A percentile compares a stretch with the other conserved stretches of the same genome.
phyloP scores from a whole-genome alignment of 2,888 invertebrate species.

The Ypsolopha sequella region DNA sequence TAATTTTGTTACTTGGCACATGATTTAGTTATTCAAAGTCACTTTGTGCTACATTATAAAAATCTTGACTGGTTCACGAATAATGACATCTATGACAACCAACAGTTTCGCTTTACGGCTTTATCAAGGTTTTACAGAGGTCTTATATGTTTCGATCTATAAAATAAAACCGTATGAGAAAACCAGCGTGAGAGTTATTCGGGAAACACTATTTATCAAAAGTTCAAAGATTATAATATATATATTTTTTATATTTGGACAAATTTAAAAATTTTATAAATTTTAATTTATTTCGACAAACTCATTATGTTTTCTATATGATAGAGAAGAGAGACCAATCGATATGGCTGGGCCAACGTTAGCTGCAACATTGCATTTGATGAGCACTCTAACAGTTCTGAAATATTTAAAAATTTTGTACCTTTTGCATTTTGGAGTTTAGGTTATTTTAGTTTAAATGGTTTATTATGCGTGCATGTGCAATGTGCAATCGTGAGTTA shows the following conservation, averaged over 20 bases:
- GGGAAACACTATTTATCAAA: neutral
- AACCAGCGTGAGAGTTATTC: too few relatives aligned
- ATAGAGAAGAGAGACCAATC: neutral
- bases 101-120: too few relatives aligned
- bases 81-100: too few relatives aligned
- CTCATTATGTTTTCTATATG: neutral
- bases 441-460: slow-evolving; percentile 30
- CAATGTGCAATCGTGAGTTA: slow-evolving; percentile 24
- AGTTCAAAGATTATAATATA: neutral
- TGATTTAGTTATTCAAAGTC: too few relatives aligned
- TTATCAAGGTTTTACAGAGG: too few relatives aligned
- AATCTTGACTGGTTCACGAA: too few relatives aligned
- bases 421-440: slow-evolving; percentile 48
- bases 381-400: slow-evolving; percentile 26
- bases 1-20: too few relatives aligned
- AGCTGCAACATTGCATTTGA: slow-evolving; percentile 22
- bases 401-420: slow-evolving; percentile 35
- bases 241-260: neutral
- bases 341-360: slow-evolving; percentile 4
- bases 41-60: too few relatives aligned
- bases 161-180: too few relatives aligned
- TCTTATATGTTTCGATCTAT: too few relatives aligned
- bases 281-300: neutral
- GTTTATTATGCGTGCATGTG: slow-evolving; percentile 22
- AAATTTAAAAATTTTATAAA: neutral